Percentiles rank a stretch among this genome's conserved stretches.
Conservation (phyloP, 2,888 invertebrate species). For the Onthophagus sagittarius region DNA sequence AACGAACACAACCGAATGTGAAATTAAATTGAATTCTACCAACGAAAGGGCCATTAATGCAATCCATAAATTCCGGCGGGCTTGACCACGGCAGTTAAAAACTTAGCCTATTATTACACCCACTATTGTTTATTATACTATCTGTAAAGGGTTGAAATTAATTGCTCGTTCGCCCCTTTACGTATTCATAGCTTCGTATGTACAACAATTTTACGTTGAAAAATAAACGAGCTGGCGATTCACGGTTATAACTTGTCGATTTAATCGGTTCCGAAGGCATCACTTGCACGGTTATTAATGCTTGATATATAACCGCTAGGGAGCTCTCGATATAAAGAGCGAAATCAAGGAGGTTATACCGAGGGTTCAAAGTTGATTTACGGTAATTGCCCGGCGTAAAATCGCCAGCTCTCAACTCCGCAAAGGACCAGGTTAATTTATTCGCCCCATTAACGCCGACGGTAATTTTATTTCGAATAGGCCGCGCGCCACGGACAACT, state of each 20-base stretch:
- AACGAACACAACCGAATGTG: not conserved
- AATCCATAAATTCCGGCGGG: not conserved
- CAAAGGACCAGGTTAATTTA: not conserved
- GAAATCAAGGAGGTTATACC: not conserved
- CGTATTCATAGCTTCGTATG: not conserved
- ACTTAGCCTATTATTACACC: not conserved
- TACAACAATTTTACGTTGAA: not conserved
- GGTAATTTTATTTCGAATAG: not conserved
- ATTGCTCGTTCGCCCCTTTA: not conserved
- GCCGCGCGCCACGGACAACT: not conserved
- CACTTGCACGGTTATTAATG: not conserved
- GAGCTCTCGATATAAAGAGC: not conserved
- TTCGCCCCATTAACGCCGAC: not conserved
- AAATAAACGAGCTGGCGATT: not conserved
- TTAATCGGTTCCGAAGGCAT: not conserved
- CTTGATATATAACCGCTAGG: not conserved
- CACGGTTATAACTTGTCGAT: not conserved
- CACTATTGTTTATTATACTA: not conserved
- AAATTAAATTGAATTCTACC: not conserved
- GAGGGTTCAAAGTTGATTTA: not conserved
- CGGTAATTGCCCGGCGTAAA: not conserved
- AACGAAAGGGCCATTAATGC: not conserved
- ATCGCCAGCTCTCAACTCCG: not conserved
- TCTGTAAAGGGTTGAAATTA: not conserved
- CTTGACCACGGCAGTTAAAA: not conserved